Base-by-base conservation (phyloP, 1,140 invertebrate species). In the Drosophila micromelanica region DNA sequence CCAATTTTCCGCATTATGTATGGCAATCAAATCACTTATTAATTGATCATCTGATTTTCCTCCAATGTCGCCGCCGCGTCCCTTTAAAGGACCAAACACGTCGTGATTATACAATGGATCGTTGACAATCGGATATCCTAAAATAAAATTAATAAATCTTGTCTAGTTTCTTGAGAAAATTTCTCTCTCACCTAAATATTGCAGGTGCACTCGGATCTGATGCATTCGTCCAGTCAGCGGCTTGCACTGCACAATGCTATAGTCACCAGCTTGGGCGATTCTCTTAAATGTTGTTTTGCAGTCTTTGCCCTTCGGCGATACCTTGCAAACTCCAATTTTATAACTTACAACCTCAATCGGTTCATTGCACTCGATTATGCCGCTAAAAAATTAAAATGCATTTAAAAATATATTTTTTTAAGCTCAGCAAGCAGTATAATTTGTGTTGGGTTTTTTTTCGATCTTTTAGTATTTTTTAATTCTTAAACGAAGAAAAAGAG, bases 161-260 rank as follows among this genome's bases (percentile, higher is more conserved):
- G 0, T 30, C 13, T 45, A 15, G 32, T 35, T 27, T 9, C 0
- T 35, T 35, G 32, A 2, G 8, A 35, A 8, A 35, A 35, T 8
- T n/a, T 23, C 6, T 11, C 7, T 5, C 65, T 20, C 2, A 70
- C 71, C 75, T 0, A 77, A 49, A 57, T 97, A 99, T 92, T 99
- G 98, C 23, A 99, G 94, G 93, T 99, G 98, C 17, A 99, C 98
- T 69, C 98, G 94, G 73, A 99, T 99, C 92, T 99, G 98, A 93
- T 99, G 98, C 95, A 99, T 99, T 69, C 98, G 93, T 0, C 98
- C 98, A 2, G 98, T 99, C 85, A 96, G 95, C 0, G 98, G 98
- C 78, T 96, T 95, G 93, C 98, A 99, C n/a, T 96, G 93, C 1
- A 99, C 98, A 17, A 99, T 96, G 84, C 98, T 99, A 0, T 97